phyloP scores from a whole-genome alignment of 1,140 invertebrate species.

The Cyphomyrmex costatus region DNA sequence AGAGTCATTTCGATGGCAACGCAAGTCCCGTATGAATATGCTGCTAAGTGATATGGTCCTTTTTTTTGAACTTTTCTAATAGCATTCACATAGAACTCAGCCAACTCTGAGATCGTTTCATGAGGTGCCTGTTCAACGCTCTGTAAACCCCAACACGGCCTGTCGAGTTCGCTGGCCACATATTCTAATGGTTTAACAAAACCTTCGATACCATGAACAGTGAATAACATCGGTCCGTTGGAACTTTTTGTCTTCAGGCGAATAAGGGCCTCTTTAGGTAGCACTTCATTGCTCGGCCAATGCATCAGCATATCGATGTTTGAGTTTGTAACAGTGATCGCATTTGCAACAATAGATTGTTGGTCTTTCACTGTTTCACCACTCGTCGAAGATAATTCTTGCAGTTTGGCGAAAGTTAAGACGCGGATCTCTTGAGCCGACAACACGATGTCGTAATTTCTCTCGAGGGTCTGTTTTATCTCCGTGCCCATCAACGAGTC shows the following conservation, averaged over 20 bases:
- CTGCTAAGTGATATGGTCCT: constrained; percentile 95
- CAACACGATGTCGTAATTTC: constrained; percentile 96
- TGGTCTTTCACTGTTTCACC: constrained; percentile 63
- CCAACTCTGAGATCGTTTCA: constrained; percentile 91
- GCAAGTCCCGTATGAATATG: constrained; percentile 97
- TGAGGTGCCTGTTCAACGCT: constrained; percentile 93
- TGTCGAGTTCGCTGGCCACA: constrained; percentile 91
- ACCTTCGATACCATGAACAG: constrained; percentile 98
- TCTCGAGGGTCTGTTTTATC: constrained; percentile 98
- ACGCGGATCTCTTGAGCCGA: constrained; percentile 95
- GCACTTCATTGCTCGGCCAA: constrained; percentile 83
- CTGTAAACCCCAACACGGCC: constrained; percentile 96
- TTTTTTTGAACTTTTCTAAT: constrained; percentile 92
- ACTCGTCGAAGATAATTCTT: constrained; percentile 88
- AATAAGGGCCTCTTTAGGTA: constrained; percentile 90
- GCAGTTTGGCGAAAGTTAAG: constrained; percentile 92
- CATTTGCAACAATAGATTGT: constrained; percentile 32
- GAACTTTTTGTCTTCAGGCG: constrained; percentile 87
- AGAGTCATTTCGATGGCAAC: constrained; percentile 97
- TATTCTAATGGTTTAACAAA: constrained; percentile 90
- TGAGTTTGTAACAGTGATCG: constrained; percentile 29
- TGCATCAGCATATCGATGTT: constrained; percentile 74
- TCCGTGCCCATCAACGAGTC: constrained; percentile 99
- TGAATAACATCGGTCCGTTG: constrained; percentile 89
- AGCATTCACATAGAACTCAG: constrained; percentile 93